These are phyloP conservation scores for Smithornis capensis DNA, from an alignment of 2,113 vertebrate genomes.

Conservation along the genomic window DNA sequence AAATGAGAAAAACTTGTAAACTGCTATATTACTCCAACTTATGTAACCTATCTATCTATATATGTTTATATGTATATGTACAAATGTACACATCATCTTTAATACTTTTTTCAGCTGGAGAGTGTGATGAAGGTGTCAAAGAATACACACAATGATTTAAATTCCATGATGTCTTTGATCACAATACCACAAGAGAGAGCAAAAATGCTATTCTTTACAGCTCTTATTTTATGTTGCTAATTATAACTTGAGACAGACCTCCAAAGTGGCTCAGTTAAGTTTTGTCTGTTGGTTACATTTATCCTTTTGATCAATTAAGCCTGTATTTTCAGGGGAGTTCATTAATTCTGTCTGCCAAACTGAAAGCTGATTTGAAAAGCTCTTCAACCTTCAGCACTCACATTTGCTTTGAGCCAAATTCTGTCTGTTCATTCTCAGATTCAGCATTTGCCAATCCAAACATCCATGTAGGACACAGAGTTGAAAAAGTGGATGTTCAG, in stretches of 20 bases:
- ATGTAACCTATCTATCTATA: not conserved
- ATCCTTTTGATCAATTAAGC: not conserved
- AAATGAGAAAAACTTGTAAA: not conserved
- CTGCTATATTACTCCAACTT: not conserved
- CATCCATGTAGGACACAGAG: fast-evolving
- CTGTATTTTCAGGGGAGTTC: not conserved
- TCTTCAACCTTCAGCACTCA: not conserved
- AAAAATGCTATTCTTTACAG: not conserved
- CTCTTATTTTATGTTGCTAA: not conserved
- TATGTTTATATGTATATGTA: not conserved
- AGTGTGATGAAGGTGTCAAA: not conserved
- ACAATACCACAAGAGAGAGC: not conserved
- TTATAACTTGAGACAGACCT: not conserved
- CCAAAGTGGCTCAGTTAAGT: not conserved
- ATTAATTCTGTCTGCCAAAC: not conserved
- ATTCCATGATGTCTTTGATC: not conserved
- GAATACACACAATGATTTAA: not conserved
- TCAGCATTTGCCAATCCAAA: not conserved
- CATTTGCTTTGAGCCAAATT: not conserved
- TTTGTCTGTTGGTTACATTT: not conserved
- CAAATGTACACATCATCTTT: not conserved
- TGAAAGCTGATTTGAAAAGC: not conserved
- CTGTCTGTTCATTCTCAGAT: not conserved
- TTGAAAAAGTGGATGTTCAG: not conserved
- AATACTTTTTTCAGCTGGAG: not conserved